Evolutionary conservation across 2,888 invertebrate genomes (phyloP), one percentile per base, ranked within the genome.

Genomic region (Flexamia atlantica): DNA sequence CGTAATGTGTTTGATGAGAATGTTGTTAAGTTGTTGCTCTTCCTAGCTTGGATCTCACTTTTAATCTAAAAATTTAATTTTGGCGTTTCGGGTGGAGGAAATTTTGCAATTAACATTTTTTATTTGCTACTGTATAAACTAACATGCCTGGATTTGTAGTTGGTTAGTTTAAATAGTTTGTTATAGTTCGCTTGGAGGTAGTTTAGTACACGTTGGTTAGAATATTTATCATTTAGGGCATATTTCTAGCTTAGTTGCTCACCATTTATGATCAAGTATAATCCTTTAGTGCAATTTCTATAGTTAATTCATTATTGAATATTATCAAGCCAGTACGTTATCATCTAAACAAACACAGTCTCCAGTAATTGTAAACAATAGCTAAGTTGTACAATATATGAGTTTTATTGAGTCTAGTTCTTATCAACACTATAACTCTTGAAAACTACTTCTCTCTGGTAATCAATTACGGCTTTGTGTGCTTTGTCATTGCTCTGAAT

Each of bases 131-230:
- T 46, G 3, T 57, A 57, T 20, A 23, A 23, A 57, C 57, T 57
- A 57, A 57, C 57, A 23, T 57, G 57, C 57, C 23, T 57, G 57
- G 9, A 7, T 57, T 23, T 57, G 57, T 57, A 57, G 20, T 57
- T 57, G 23, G 20, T 46, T 46, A 12, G 46, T 2, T 46, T 46
- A 9, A 17, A 3, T 46, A 46, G 2, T 17, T 12, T 3, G 2
- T 23, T 23, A 9, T 7, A 57, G 23, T 57, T 57, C 57, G 57
- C 57, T 23, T 20, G 57, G 4, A 57, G 57, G 20, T 57, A 23
- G 23, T 23, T 53, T 53, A 57, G 4, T 23, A 57, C 20, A n/a
- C 5, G 9, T 36, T 7, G 4, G 4, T 36, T 36, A 36, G n/a
- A 36, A 9, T 7, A 36, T 36, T 36, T 9, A 4, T 7, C 5